A percentile compares a stretch with the other conserved stretches of the same genome.
These are phyloP conservation scores for Ditula angustiorana DNA, from an alignment of 2,888 invertebrate species.

Conservation along the genomic window DNA sequence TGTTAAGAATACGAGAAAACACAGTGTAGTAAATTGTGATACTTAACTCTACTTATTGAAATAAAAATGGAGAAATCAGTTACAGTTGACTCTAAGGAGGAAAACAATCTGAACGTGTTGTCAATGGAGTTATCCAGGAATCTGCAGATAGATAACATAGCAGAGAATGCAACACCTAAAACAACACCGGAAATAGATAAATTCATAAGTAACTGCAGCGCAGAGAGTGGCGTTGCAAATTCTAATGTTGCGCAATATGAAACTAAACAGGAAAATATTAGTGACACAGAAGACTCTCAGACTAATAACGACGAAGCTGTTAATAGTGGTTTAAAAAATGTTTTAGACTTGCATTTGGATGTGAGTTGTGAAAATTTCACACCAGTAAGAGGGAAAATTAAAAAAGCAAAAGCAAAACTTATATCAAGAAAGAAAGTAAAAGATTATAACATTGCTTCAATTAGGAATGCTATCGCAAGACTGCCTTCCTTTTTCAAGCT, in stretches of 20 bases:
- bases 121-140: not conserved
- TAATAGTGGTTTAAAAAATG: not conserved
- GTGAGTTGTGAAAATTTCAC: not conserved
- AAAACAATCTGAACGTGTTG: not conserved
- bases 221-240: not conserved
- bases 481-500: conserved; percentile 6
- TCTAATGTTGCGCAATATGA: not conserved
- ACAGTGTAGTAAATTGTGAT: not conserved
- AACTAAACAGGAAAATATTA: not conserved
- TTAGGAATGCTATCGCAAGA: not conserved
- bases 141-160: not conserved
- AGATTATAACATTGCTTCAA: conserved; percentile 17
- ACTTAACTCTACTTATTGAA: not conserved
- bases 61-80: not conserved
- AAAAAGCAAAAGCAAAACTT: not conserved
- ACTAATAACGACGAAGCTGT: not conserved
- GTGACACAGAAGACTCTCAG: not conserved
- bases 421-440: not conserved
- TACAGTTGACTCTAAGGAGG: not conserved
- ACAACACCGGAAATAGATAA: not conserved
- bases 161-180: not conserved
- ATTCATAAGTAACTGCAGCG: not conserved
- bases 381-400: not conserved
- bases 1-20: not conserved
- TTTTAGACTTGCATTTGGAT: not conserved